These are phyloP conservation scores for Tachysurus fulvidraco DNA, from an alignment of 2,113 vertebrate species.

Conservation along the genomic window DNA sequence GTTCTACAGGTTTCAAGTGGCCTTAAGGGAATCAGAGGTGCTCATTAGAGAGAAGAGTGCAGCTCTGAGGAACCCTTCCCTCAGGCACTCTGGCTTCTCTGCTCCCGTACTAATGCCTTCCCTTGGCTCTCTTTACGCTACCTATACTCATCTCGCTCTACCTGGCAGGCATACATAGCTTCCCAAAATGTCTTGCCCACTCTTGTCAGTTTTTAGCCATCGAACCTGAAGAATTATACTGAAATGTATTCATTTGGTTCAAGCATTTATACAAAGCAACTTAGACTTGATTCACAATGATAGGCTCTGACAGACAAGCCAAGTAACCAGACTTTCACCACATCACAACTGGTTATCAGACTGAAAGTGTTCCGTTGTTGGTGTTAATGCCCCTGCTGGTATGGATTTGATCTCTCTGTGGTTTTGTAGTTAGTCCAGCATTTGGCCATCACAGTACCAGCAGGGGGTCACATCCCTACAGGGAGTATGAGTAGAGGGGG, in stretches of 20 bases:
- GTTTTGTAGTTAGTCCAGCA: constrained; percentile 30
- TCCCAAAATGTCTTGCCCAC: neutral
- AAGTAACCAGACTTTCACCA: neutral
- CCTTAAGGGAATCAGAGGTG: constrained; percentile 9
- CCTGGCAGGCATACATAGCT: neutral
- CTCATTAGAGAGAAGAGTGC: constrained; percentile 43
- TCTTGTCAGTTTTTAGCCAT: neutral
- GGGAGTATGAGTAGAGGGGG: constrained; percentile 24
- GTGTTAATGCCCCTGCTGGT: neutral
- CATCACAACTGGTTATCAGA: neutral
- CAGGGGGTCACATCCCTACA: neutral
- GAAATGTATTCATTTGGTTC: neutral
- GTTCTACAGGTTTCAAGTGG: constrained; percentile 34
- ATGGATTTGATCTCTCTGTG: constrained; percentile 20
- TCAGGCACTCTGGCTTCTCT: constrained; percentile 27
- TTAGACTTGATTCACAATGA: neutral
- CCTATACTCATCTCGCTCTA: neutral
- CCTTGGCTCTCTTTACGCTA: constrained; percentile 32
- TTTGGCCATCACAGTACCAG: neutral
- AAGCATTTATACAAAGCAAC: neutral
- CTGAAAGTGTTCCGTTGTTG: neutral
- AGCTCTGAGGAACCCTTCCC: constrained; percentile 33
- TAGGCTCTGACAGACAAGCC: neutral
- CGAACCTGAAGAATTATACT: neutral
- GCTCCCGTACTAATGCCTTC: constrained; percentile 8